Evolutionary conservation across 2,797 vertebrate genomes (phyloP), one percentile per base, ranked within the genome.

Genomic region (Dromococcyx pavoninus): DNA sequence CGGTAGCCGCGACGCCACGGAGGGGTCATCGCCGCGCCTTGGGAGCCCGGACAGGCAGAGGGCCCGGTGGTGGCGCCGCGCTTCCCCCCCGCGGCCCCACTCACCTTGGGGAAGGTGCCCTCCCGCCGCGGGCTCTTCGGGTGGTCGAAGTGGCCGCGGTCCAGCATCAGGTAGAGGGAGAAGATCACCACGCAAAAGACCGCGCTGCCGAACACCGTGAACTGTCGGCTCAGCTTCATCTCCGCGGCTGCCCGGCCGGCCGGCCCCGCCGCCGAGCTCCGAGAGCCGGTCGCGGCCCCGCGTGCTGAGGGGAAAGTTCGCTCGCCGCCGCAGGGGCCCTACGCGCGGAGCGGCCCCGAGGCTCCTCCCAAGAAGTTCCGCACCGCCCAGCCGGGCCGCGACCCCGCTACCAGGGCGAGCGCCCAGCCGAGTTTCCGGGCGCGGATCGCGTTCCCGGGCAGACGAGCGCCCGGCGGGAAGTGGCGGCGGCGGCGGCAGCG

Each of bases 101-200:
- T 97, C 88, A 98, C 98, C 97, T 98, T 97, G 69, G 95, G 97
- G 56, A 97, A 97, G 60, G 96, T 97, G 74, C 98, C 98, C 82
- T 98, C 98, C 90, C 96, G 95, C 54, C 95, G 96, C 19, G 97
- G 98, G 89, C 66, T 97, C 85, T 97, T 97, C n/a, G 97, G 97
- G 43, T 98, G 97, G 78, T 98, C 98, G 58, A 98, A 91, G 96
- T 98, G 98, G 32, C 98, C 98, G 66, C 98, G 96, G 95, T 99
- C 99, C 97, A 99, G 97, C 99, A 99, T 99, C 86, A 98, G 97
- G 95, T 99, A 99, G 41, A 99, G 95, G 21, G 98, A 99, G 96
- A 99, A 98, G 83, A 99, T 97, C 13, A 98, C 98, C 67, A 99
- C 96, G 53, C 98, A 99, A 96, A 99, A 99, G 89, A 99, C 96